phyloP scores from a whole-genome alignment of 64 coral and sea anemone genomes.

The Porites australiensis region DNA sequence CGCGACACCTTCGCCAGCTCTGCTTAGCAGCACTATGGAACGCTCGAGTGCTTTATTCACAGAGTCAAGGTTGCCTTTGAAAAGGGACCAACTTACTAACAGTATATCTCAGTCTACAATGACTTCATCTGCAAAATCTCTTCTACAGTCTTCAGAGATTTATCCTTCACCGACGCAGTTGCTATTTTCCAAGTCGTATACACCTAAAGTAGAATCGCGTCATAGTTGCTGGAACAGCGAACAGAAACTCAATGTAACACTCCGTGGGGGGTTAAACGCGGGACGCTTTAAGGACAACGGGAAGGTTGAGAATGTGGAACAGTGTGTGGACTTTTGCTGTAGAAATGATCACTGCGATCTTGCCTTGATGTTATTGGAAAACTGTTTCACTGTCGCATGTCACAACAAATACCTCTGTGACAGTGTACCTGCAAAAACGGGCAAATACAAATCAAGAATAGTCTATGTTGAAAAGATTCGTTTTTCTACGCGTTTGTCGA shows the following conservation, averaged over 20 bases:
- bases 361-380: constrained; percentile 78
- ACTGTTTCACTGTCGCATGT: constrained; percentile 89
- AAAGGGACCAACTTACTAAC: neutral
- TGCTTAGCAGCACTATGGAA: no score
- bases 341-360: constrained; percentile 77
- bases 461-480: constrained; percentile 68
- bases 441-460: constrained; percentile 71
- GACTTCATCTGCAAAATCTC: neutral
- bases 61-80: neutral
- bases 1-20: neutral
- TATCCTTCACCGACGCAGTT: constrained; percentile 9
- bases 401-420: constrained; percentile 65
- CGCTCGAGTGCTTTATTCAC: neutral
- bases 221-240: constrained; percentile 22
- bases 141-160: neutral
- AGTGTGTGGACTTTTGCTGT: constrained; percentile 79
- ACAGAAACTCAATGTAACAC: constrained; percentile 54
- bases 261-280: constrained; percentile 64
- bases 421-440: constrained; percentile 72
- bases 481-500: neutral
- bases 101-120: neutral
- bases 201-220: neutral
- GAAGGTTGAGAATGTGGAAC: constrained; percentile 20
- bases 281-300: constrained; percentile 85
- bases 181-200: constrained; percentile 2